phyloP scores from a whole-genome alignment of 2,888 invertebrate genomes.

The Cephus sareptanus region DNA sequence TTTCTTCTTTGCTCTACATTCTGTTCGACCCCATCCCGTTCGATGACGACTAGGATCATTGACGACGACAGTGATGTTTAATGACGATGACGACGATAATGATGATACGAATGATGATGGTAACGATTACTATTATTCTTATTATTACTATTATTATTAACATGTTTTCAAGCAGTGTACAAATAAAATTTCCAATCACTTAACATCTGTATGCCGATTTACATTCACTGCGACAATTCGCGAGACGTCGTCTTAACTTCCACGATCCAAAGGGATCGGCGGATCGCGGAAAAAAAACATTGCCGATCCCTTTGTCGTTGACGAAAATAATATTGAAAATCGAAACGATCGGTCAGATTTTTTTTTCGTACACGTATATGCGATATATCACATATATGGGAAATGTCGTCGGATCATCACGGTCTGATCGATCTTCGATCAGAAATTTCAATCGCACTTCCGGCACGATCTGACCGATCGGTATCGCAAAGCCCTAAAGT shows the following conservation, averaged over 20 bases:
- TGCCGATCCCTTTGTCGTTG: not conserved
- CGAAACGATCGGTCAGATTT: not conserved
- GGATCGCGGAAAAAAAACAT: not conserved
- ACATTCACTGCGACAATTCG: constrained; percentile 12
- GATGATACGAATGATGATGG: constrained; percentile 25
- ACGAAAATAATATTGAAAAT: not conserved
- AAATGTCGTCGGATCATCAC: not conserved
- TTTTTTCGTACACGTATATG: not conserved
- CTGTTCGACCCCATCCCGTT: constrained; percentile 32
- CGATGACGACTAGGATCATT: constrained; percentile 27
- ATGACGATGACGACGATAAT: constrained; percentile 32
- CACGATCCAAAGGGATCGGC: not conserved
- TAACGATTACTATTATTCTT: constrained; percentile 34
- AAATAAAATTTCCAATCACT: constrained; percentile 40
- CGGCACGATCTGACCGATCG: not conserved
- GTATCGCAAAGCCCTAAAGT: not conserved
- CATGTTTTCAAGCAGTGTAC: constrained; percentile 39
- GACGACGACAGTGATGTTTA: constrained; percentile 34
- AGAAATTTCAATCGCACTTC: not conserved
- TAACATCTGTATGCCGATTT: constrained; percentile 24
- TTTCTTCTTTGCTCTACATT: constrained; percentile 30
- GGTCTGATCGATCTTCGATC: not conserved
- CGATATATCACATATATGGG: not conserved
- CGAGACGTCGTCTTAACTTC: not conserved
- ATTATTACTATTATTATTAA: constrained; percentile 32